Base-by-base conservation (phyloP, 2,888 invertebrate genomes). In the Dasypogon diadema region DNA sequence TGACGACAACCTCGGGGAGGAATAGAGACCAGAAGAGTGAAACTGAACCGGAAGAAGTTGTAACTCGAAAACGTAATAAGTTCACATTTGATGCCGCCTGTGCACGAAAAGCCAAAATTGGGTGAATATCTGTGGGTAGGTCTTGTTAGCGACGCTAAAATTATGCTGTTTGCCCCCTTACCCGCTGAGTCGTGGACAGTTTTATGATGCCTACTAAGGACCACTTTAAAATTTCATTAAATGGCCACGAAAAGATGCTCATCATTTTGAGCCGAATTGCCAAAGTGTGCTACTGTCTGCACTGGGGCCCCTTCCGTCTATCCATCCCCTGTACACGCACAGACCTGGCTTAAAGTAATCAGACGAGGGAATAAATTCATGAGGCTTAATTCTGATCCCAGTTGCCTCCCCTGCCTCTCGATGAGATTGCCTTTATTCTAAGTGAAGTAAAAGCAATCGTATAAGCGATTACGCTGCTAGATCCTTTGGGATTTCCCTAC, bases 381-480 rank as follows among this genome's bases (percentile, higher is more conserved):
- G 74, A 74, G 63, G 63, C 63, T 74, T 74, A 74, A 60, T 63
- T 60, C 51, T 74, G 58, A 74, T 74, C 58, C 74, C 42, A 10
- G 8, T 18, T 56, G 24, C 42, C 42, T 37, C 42, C 73, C 56
- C 14, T 21, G 30, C 18, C 26, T 14, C 24, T 54, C 56, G 30
- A 37, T 8, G 21, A 73, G 56, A 56, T 73, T 73, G 70, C 70
- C 70, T 24, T 37, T 14, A 22, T 16, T 16, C 30, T n/a, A 34
- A 51, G 34, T 46, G 21, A 26, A 46, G 74, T 51, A 80, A 79
- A 80, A 79, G 80, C 79, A 80, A 79, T 80, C 79, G 79, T 80
- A 80, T 79, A 80, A 80, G 78, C 80, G 80, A 80, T 80, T 80
- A 80, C 78, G 79, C 78, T 79, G 78, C 79, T 80, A 80, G 79